Evolutionary conservation across 2,797 vertebrate genomes (phyloP), one percentile per base, ranked within the genome.

Genomic region (Diglossa cyanea): DNA sequence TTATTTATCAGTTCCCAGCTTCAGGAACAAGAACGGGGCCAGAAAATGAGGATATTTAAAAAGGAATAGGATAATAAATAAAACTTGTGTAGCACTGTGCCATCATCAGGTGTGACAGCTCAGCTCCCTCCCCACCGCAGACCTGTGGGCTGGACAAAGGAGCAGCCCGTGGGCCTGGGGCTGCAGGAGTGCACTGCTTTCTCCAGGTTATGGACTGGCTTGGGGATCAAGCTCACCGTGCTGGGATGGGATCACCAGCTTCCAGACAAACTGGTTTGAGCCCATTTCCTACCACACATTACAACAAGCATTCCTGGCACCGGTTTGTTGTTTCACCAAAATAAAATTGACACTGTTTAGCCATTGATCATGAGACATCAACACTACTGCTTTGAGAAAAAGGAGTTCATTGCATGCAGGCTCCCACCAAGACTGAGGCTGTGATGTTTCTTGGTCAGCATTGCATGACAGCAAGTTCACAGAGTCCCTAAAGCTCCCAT

Each of bases 161-260:
- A 82, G 57, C 57, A n/a, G 51, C 54, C n/a, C 9, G 23, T 24
- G 35, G 15, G 39, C 55, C 54, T 40, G 7, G 0, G 31, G 35
- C 55, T 40, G 39, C 5, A 5, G 25, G 7, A 37, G 6, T 2
- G 0, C 17, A 5, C 39, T 3, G 0, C 50, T 66, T 82, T 39
- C 42, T 83, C 53, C 66, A 39, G 26, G 9, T 57, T 40, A 16
- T 26, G 42, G 19, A 13, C 3, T 4, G 37, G 21, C 50, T 39
- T 30, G 24, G 66, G 57, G 25, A 60, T 48, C 75, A 17, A 63
- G 21, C 33, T 35, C 4, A 0, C 19, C 0, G 0, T 21, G 45
- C 23, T 54, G 12, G 7, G 23, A n/a, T n/a, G 14, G 30, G 33
- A 26, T 20, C 53, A 39, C 48, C 25, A 2, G 9, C 13, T 68